phyloP scores from a whole-genome alignment of 2,797 vertebrate species.

The Pseudomugil gertrudae region DNA sequence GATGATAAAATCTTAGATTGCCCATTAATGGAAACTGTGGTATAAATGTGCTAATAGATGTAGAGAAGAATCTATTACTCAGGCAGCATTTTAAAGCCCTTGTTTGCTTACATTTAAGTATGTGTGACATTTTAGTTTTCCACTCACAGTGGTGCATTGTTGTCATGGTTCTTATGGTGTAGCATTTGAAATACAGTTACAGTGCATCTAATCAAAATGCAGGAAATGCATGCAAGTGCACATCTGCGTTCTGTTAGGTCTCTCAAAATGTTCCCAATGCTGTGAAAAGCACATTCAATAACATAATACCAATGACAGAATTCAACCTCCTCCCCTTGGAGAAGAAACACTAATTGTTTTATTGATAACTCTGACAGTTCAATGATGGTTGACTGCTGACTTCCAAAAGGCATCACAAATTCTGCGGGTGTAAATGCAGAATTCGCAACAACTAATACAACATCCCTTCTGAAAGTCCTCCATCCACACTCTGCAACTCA shows the following conservation, averaged over 20 bases:
- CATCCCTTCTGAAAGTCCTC: not conserved
- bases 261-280: constrained; percentile 44
- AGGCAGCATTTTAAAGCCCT: constrained; percentile 17
- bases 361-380: constrained; percentile 63
- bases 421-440: constrained; percentile 24
- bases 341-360: constrained; percentile 65
- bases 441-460: constrained; percentile 38
- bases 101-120: constrained; percentile 26
- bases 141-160: constrained; percentile 18
- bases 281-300: constrained; percentile 55
- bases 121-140: constrained; percentile 34
- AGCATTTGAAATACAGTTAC: constrained; percentile 32
- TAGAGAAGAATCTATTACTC: constrained; percentile 21
- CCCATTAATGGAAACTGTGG: constrained; percentile 19
- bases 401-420: constrained; percentile 39
- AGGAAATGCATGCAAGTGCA: constrained; percentile 47
- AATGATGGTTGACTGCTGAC: constrained; percentile 39
- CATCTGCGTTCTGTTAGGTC: constrained; percentile 20
- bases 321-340: constrained; percentile 40
- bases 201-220: constrained; percentile 50
- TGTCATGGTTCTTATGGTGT: constrained; percentile 17
- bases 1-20: constrained; percentile 26
- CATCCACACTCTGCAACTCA: constrained; percentile 23
- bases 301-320: constrained; percentile 59
- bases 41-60: constrained; percentile 19